These are phyloP conservation scores for Pollimyrus isidori DNA, from an alignment of 2,113 vertebrate species.

Conservation along the genomic window DNA sequence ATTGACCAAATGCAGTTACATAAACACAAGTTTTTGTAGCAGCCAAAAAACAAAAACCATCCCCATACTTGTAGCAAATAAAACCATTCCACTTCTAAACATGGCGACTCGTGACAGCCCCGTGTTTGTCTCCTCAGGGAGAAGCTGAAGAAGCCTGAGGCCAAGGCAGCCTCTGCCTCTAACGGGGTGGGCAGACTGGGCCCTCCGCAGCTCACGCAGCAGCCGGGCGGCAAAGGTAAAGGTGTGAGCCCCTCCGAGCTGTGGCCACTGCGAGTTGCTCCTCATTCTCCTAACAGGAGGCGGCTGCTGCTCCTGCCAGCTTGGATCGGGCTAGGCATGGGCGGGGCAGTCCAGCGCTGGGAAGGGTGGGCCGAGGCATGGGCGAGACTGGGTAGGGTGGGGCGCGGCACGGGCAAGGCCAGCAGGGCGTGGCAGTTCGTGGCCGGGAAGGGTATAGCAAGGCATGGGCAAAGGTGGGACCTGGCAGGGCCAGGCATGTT, in stretches of 20 bases:
- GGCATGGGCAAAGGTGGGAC: not conserved
- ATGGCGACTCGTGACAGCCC: not conserved
- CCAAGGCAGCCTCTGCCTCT: slow-evolving; percentile 2
- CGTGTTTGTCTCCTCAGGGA: slow-evolving; percentile 3
- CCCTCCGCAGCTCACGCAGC: not conserved
- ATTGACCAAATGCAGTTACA: not conserved
- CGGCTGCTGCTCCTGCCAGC: not conserved
- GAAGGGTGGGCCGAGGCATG: not conserved
- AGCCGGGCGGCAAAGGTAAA: not conserved
- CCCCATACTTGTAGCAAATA: not conserved
- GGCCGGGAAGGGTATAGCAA: not conserved
- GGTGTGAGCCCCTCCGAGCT: not conserved
- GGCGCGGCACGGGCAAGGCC: too few species aligned
- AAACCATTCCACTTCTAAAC: not conserved
- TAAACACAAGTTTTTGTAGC: not conserved
- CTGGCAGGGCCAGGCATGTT: not conserved
- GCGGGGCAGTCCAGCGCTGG: not conserved
- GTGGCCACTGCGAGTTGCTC: not conserved
- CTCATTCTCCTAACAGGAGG: not conserved
- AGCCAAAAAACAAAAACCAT: not conserved
- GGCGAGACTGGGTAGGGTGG: not conserved
- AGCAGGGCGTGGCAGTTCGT: not conserved
- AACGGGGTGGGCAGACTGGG: slow-evolving; percentile 47
- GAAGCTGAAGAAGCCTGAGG: slow-evolving; percentile 10
- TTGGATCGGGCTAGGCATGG: not conserved